Base-by-base conservation (phyloP, 2,888 invertebrate species). In the Pemphredon lugubris region DNA sequence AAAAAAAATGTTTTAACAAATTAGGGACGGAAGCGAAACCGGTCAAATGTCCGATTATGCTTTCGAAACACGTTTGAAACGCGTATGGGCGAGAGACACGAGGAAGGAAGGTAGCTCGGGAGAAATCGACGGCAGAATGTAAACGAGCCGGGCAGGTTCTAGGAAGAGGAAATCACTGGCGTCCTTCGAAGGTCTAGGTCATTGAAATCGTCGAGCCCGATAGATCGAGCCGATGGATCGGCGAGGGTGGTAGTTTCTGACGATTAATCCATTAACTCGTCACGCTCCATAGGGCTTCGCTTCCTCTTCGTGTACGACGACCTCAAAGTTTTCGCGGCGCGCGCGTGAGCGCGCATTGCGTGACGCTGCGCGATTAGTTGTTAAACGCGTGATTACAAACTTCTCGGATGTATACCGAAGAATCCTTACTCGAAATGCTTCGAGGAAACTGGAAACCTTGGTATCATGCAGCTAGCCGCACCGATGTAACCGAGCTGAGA, bases 251-350 rank as follows among this genome's bases (percentile, higher is more conserved):
- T 79, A 76, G 63, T 79, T 73, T 73, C 45, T 55, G 63, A 75
- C 80, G 81, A 84, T 85, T 83, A 82, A 84, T 86, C 82, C 83
- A 82, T 84, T 78, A 77, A 82, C 77, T 84, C 76, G 79, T 85
- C 81, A 79, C 79, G 78, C 74, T 75, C 60, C 63, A 75, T 65
- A 72, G 77, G 64, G 70, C 78, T 75, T 68, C 73, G 72, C 59
- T 66, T 71, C 57, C 73, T 72, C 69, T 75, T 74, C 66, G 60
- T 77, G 74, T 72, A 74, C 75, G 53, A 61, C 68, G 65, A 80
- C 63, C 75, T 30, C 69, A 58, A 63, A 79, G 77, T 55, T 60
- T 54, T 57, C 57, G 67, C 55, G 32, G 39, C 47, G 26, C 50
- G 40, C 42, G 44, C 59, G 60, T 67, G 59, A 32, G 39, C 47